Percentiles rank a stretch among this genome's conserved stretches.
phyloP scores from a whole-genome alignment of 2,888 invertebrate genomes.

The Argyresthia goedartella region DNA sequence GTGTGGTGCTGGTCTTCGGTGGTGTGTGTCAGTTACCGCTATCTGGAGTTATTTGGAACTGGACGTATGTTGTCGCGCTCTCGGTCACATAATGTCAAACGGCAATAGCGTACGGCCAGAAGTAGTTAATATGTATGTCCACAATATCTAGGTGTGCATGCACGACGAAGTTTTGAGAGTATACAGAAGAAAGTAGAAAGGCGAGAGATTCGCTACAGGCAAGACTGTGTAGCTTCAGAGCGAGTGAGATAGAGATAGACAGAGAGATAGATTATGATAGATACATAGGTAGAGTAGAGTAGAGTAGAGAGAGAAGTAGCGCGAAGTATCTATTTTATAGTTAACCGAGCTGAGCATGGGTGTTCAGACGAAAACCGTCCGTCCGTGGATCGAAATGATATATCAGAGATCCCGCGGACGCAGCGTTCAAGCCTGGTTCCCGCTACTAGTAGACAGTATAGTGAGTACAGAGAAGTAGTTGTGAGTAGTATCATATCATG shows the following conservation, averaged over 20 bases:
- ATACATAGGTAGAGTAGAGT: slow-evolving; percentile 6
- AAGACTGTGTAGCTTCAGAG: slow-evolving; percentile 62
- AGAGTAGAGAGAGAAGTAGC: slow-evolving; percentile 19
- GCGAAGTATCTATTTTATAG: slow-evolving; percentile 45
- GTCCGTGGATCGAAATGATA: not conserved
- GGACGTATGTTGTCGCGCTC: slow-evolving; percentile 10
- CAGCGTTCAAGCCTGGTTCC: slow-evolving; percentile 26
- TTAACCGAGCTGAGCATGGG: slow-evolving; percentile 55
- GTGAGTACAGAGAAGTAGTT: slow-evolving; percentile 53
- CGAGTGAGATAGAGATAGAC: slow-evolving; percentile 62
- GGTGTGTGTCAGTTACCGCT: slow-evolving; percentile 45
- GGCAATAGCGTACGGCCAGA: slow-evolving; percentile 60
- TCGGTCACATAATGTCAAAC: slow-evolving; percentile 36
- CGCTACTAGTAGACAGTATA: slow-evolving; percentile 64
- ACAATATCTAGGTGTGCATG: slow-evolving; percentile 70
- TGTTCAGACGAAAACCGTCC: slow-evolving; percentile 38
- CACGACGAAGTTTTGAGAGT: slow-evolving; percentile 64
- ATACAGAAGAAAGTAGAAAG: slow-evolving; percentile 65
- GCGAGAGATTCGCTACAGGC: slow-evolving; percentile 62
- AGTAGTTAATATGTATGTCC: slow-evolving; percentile 57
- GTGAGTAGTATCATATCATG: slow-evolving; percentile 61
- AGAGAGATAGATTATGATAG: slow-evolving; percentile 48
- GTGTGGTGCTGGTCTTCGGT: slow-evolving; percentile 48
- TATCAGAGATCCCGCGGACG: not conserved
- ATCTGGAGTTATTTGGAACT: not conserved